Base-by-base conservation (phyloP, 2,113 vertebrate genomes). In the Alethe diademata region DNA sequence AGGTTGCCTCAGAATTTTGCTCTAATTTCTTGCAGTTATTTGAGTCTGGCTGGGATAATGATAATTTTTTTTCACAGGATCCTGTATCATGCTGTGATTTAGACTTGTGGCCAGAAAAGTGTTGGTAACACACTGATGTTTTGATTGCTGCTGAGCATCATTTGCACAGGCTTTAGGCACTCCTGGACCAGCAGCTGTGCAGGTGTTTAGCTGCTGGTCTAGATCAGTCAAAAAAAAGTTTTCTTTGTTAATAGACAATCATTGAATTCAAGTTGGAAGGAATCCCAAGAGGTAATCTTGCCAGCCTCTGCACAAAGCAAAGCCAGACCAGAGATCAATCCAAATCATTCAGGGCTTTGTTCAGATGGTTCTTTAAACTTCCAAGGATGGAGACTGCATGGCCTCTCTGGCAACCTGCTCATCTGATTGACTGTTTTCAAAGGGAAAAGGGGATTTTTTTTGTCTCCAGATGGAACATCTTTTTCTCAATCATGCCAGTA, bases 171-270 rank as follows among this genome's bases (percentile, higher is more conserved):
- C 3, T 69, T 23, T 31, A 79, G 36, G 61, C 13, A 40, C 18
- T 38, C 38, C n/a, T 67, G 29, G 70, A 51, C 14, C 42, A 56
- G 35, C 1, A 5, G 35, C 7, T 89, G 11, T 51, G 40, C 1
- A 3, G 17, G 7, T 65, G 26, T 42, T 71, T 13, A 71, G 28
- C 22, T 82, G 38, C 16, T 54, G 28, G 16, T 17, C 50, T 25
- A 78, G 38, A 22, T 62, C 28, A 85, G 9, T 19, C 11, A 0
- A 0, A 1, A 11, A 28, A 62, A 35, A 74, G 25, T 2, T 61
- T 25, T 15, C 22, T 66, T 47, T 69, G 33, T 51, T 61, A 78
- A 71, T 14, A n/a, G 5, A 69, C 15, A 86, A 42, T 31, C 13
- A 65, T n/a, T 47, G 60, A 88, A 62, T 82, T 50, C 14, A 42